Base-by-base conservation (phyloP, 2,797 vertebrate genomes). In the Pangasius macronema region DNA sequence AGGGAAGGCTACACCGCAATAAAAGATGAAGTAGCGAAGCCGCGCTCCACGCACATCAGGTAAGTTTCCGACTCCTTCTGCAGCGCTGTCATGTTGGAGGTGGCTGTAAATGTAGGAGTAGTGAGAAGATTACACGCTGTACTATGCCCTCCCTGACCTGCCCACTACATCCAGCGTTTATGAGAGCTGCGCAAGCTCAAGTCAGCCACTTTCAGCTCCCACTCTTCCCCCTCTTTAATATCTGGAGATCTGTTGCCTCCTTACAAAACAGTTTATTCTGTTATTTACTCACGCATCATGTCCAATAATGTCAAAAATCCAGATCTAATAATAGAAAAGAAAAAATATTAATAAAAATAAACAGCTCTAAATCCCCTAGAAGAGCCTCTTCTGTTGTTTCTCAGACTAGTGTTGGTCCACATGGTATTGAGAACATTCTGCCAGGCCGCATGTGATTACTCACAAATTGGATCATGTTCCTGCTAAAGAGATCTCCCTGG, bases 1-100 rank as follows among this genome's bases (percentile, higher is more conserved):
- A 94, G 92, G 93, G 90, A 90, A 92, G 93, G 92, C 94, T 93
- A 92, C 93, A 91, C 94, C 91, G 91, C 92, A 95, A 92, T 92
- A 92, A 93, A 68, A 91, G 92, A 92, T 93, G 92, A 93, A 92
- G 91, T 91, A 91, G 91, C 84, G 93, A 93, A 94, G 92, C 90
- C 92, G 93, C 89, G 93, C 92, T 92, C 91, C 91, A 92, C 93
- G 94, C 92, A 91, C 91, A 89, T 92, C 92, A 90, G 89, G 93
- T 91, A 90, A 92, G 93, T 94, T 92, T 49, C 84, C 89, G 53
- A 59, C 84, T 61, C 87, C 51, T 77, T 61, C 84, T 57, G 18
- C 51, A 57, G 84, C 6, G 49, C 70, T 2, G 79, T 57, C 57
- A 68, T 76, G 79, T 57, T 49, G 79, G 67, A 67, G 83, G 27